Evolutionary conservation across 1,140 invertebrate genomes (phyloP), one percentile per base, ranked within the genome.

Genomic region (Ceratitis capitata): DNA sequence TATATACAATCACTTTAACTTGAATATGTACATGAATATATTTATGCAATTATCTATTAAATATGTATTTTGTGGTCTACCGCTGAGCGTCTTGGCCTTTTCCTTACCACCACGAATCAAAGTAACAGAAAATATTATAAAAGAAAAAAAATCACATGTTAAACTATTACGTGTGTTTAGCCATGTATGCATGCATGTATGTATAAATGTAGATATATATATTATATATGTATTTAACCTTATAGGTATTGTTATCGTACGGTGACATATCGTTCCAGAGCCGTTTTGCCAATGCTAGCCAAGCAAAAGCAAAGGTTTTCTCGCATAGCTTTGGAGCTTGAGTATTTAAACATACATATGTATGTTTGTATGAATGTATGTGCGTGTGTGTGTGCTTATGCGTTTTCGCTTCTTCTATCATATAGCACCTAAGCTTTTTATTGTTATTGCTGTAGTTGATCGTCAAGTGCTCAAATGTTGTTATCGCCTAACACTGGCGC

Each of bases 161-260:
- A n/a, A 56, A n/a, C n/a, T 56, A 56, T 56, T 61, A 29, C 58
- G 26, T 32, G 58, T 61, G 29, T 61, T 2, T 61, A 32, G 0
- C 23, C 14, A 61, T 16, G 16, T 64, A 64, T 35, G 14, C 2
- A n/a, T 32, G 58, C 12, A 2, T 61, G 26, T 61, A 61, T 61
- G 58, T 61, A 61, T 32, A 26, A 1, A 58, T 23, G 23, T 29
- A 5, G 2, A 10, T 56, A 2, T 56, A 56, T n/a, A n/a, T n/a
- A n/a, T n/a, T 53, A 16, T 53, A 53, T 16, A 1, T 16, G n/a
- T 53, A 53, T 53, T 53, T 53, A 19, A 32, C 32, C 16, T 32
- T 69, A 32, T 69, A 35, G 61, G 61, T 69, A 69, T 69, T 29
- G 61, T 69, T 69, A 69, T 69, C 61, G 61, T 35, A 19, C 61